Percentiles rank a stretch among this genome's conserved stretches.
Conservation (phyloP, 2,797 vertebrate species). For the Pseudochromis fuscus region DNA sequence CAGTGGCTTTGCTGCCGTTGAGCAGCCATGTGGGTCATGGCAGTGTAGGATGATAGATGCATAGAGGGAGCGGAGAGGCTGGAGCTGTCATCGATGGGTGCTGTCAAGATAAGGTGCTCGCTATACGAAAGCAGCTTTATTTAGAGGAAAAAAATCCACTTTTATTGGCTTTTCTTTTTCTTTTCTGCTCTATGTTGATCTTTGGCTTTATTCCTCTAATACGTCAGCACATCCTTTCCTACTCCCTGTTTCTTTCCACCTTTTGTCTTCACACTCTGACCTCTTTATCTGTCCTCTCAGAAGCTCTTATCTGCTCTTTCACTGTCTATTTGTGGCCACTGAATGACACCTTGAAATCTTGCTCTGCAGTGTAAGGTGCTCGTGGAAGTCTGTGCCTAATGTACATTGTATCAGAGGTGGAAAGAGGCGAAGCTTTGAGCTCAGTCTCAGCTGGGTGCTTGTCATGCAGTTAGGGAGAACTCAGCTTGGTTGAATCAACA, state of each 20-base stretch:
- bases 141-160: background rate
- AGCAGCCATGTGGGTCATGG: conserved; percentile 39
- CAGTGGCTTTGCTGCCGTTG: conserved; percentile 7
- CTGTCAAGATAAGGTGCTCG: conserved; percentile 32
- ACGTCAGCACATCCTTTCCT: background rate
- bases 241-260: background rate
- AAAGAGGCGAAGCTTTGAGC: conserved; percentile 28
- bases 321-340: conserved; percentile 48
- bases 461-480: conserved; percentile 9
- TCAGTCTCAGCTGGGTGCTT: conserved; percentile 18
- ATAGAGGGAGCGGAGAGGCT: background rate
- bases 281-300: conserved; percentile 33
- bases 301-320: conserved; percentile 44
- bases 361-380: conserved; percentile 16
- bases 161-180: background rate
- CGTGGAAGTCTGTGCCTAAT: background rate
- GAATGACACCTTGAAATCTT: conserved; percentile 26
- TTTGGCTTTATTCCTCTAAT: background rate
- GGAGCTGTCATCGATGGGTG: conserved; percentile 14
- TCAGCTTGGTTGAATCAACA: conserved; percentile 11
- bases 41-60: conserved; percentile 7
- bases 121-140: background rate
- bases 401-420: conserved; percentile 19
- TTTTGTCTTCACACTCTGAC: conserved; percentile 3
- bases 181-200: background rate